Evolutionary conservation across 2,888 invertebrate genomes (phyloP), one percentile per base, ranked within the genome.

Genomic region (Athetis lepigone): DNA sequence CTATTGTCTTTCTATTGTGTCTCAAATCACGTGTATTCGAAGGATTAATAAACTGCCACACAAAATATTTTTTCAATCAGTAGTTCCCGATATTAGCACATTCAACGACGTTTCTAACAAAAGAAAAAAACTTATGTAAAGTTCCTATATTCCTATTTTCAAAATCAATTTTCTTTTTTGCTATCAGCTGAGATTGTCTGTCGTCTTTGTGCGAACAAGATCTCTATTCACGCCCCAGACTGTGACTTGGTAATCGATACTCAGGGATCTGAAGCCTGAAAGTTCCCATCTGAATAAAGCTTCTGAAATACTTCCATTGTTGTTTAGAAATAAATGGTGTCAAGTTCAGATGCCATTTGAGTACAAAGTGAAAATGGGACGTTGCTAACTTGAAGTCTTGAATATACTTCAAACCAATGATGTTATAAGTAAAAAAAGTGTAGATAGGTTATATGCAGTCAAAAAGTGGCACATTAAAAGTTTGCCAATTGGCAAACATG

Each of bases 301-400:
- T 49, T 18, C 25, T 13, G 13, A 58, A 39, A 40, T 50, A 54
- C 18, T 45, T 37, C 29, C 25, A 40, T 50, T 45, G 19, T n/a
- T 21, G 18, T 47, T 21, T 27, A 19, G 6, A 56, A 43, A 11
- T 13, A 33, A 5, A 36, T 39, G 1, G 27, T 40, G 21, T 40
- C 25, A 40, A 27, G 4, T 52, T 39, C 23, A 46, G 33, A 50
- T 18, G 19, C 6, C 36, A 9, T 21, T 21, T 0, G 3, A 42
- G 25, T 62, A 36, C 42, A 43, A 58, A 18, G 2, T 16, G n/a
- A n/a, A n/a, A 49, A 21, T 33, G 18, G 13, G 7, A 21, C 16
- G 8, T 16, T 9, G 36, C 25, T 13, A 33, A 4, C n/a, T n/a
- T n/a, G n/a, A n/a, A n/a, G n/a, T n/a, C n/a, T n/a, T n/a, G n/a